Evolutionary conservation across 37 sponge, comb jelly and placozoan species (phyloP), one percentile per base, ranked within the genome.

Genomic region (Spongia lamella): DNA sequence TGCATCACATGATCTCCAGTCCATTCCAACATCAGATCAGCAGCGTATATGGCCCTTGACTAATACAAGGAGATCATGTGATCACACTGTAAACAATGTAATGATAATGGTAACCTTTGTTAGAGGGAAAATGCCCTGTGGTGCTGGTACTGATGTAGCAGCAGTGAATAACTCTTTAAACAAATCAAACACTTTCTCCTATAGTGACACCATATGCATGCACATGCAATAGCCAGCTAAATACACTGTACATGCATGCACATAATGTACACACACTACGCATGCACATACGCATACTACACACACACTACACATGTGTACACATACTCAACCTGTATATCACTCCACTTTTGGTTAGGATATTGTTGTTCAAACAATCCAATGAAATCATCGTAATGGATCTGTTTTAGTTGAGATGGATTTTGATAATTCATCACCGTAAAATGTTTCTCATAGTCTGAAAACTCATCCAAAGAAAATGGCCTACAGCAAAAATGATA

Each of bases 361-460:
- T 92, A 87, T 68, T 92, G 93, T 65, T 83, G 58, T 16, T 92
- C 86, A 63, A 92, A 96, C 69, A 92, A 53, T 22, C 75, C 75
- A 2, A 90, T 69, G 58, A 96, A 96, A 31, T 96, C 91, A 38
- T 82, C 53, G 36, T 68, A 77, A 30, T 84, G 77, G 52, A 90
- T 87, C 63, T 93, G 73, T 24, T 81, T 63, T 26, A 79, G 55
- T 1, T 61, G 62, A 0, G 70, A 58, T 34, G 84, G 76, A 15
- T 61, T 62, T 37, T 33, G 30, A 57, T 96, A 96, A 77, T 96
- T 96, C 97, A 96, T 96, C 54, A 96, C 97, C 0, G 97, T 96
- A 58, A 92, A 96, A 55, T 96, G 97, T 34, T 74, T 86, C 73
- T 96, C 89, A 72, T 96, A 96, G 60, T 96, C 93, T 29, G 74